Conservation (phyloP, 2,113 vertebrate genomes). For the Lagopus muta region DNA sequence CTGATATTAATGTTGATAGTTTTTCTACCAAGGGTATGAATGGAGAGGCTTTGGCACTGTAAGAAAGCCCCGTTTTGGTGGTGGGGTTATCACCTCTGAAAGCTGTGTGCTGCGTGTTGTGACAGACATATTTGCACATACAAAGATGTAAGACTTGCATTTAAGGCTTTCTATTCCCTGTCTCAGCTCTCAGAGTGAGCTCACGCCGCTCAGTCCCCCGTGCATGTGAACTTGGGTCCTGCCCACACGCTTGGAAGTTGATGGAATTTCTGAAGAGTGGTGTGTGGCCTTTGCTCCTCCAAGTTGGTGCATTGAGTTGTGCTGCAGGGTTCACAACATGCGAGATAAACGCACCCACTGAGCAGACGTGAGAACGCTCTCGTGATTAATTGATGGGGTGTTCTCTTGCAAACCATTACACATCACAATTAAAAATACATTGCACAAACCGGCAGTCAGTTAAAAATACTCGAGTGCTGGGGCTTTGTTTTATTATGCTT, state of each 20-base stretch:
- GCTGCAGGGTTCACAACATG: constrained; percentile 55
- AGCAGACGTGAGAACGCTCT: constrained; percentile 75
- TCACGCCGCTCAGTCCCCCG: constrained; percentile 1
- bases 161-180: constrained; percentile 11
- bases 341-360: constrained; percentile 64
- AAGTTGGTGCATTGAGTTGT: constrained; percentile 55
- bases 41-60: constrained; percentile 33
- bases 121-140: constrained; percentile 18
- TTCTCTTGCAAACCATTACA: constrained; percentile 81
- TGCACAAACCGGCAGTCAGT: constrained; percentile 72
- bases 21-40: not conserved
- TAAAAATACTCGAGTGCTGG: constrained; percentile 59
- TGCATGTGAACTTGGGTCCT: constrained; percentile 50
- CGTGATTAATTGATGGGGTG: constrained; percentile 85
- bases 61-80: constrained; percentile 51
- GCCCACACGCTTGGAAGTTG: constrained; percentile 39
- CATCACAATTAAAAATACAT: constrained; percentile 84
- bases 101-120: constrained; percentile 14
- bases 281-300: constrained; percentile 61
- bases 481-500: constrained; percentile 45
- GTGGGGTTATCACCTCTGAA: constrained; percentile 37
- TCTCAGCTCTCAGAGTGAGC: constrained; percentile 30
- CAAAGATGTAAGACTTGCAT: not conserved
- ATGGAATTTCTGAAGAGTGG: constrained; percentile 62
- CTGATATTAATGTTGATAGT: not conserved